Conservation (phyloP, 1,140 invertebrate genomes). For the Bombus haemorrhoidalis region DNA sequence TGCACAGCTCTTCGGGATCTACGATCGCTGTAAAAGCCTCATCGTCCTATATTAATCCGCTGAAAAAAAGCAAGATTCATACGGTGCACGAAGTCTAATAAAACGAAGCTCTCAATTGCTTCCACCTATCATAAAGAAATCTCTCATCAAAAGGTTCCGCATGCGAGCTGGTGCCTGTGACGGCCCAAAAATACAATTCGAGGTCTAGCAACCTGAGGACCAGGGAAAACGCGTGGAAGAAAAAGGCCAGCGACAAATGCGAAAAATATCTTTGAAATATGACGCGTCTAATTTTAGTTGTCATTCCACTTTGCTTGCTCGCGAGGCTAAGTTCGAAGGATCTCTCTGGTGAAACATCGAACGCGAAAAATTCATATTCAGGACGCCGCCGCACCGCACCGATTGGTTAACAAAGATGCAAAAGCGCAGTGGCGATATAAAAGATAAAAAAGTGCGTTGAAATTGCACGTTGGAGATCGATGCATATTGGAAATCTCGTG, state of each 20-base stretch:
- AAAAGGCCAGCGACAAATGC: neutral
- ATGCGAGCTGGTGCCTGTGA: neutral
- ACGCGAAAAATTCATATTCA: neutral
- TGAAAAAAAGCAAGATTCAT: neutral
- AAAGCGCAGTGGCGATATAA: too few species aligned
- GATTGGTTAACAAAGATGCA: neutral
- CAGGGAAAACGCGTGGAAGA: neutral
- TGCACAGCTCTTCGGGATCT: neutral
- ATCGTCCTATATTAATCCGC: neutral
- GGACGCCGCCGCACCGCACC: neutral
- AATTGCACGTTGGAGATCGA: too few species aligned
- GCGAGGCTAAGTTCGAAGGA: neutral
- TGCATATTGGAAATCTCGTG: too few species aligned
- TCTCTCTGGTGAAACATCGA: neutral
- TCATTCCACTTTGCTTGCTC: neutral
- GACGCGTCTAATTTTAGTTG: constrained; percentile 39
- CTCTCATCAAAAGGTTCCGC: constrained; percentile 14
- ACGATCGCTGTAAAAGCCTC: neutral
- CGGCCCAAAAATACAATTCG: neutral
- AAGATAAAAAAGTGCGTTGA: too few species aligned
- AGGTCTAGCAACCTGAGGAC: neutral
- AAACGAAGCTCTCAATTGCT: constrained; percentile 1
- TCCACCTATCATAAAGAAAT: constrained; percentile 3
- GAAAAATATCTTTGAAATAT: constrained; percentile 21
- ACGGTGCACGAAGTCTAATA: neutral